Evolutionary conservation across 1,140 invertebrate species (phyloP), one percentile per base, ranked within the genome.

Genomic region (Heliothis virescens): DNA sequence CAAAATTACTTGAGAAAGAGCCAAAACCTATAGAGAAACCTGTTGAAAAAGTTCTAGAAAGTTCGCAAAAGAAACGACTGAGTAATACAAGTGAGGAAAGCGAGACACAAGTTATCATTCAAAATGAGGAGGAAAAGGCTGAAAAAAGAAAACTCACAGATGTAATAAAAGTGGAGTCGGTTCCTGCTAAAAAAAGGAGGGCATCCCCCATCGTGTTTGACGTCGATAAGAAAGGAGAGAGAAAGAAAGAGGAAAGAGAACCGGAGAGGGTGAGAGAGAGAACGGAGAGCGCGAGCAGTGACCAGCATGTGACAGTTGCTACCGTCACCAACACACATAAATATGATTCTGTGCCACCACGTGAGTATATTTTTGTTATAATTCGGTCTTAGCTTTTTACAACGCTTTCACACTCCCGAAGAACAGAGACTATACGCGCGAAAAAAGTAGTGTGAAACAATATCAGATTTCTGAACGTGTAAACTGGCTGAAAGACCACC

Each of bases 161-260:
- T 41, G 4, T 16, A 72, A n/a, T 60, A 10, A 55, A 87, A 81
- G 29, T 76, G 15, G 79, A 86, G 21, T 62, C 79, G 29, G 84
- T 89, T 2, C 85, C 82, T 3, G 73, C 82, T 10, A 95, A 90
- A 80, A 95, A 92, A 72, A 85, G 92, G 52, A 95, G 89, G 84
- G 92, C 90, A 0, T 96, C 95, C 0, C 95, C 95, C 0, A 96
- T 96, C 52, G 88, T 96, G 72, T 96, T 96, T 82, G 92, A 95
- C 87, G 89, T 92, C 4, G 85, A 85, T 48, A 92, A 92, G 76
- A 41, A 41, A 41, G 34, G 34, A 91, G 87, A 79, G 87, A 83
- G 52, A 91, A 86, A 80, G 84, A 85, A 87, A 83, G 53, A 91
- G 85, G 86, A 84, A 48, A 91, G 86, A 80, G 84, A 85, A 21